Conservation (phyloP, 2,797 vertebrate genomes). For the Austrolebias charrua region DNA sequence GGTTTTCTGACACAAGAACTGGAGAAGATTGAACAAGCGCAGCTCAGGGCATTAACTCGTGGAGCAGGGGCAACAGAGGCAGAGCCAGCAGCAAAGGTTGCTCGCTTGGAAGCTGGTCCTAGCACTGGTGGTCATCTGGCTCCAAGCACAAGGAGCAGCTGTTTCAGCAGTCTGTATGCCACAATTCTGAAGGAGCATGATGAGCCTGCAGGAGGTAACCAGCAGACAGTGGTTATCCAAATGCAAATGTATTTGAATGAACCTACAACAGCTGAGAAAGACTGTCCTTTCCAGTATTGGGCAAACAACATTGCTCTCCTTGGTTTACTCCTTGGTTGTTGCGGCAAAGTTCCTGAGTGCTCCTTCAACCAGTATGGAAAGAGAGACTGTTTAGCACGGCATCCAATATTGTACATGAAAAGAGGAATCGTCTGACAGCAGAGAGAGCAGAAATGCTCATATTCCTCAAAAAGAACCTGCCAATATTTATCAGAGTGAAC, state of each 20-base stretch:
- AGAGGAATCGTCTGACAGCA: constrained; percentile 2
- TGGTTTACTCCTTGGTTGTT: constrained; percentile 9
- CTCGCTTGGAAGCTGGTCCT: too few relatives aligned
- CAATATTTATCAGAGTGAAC: too few relatives aligned
- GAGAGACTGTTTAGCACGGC: not conserved
- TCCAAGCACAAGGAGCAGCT: not conserved
- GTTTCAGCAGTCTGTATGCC: constrained; percentile 1
- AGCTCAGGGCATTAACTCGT: not conserved
- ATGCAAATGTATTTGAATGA: constrained; percentile 2
- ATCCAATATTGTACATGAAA: not conserved
- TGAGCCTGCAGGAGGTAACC: not conserved
- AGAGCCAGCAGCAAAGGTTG: not conserved
- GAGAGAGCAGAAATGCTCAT: constrained; percentile 1
- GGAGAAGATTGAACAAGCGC: not conserved
- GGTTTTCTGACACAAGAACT: not conserved
- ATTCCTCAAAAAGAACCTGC: constrained; percentile 2
- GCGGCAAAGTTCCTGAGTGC: too few relatives aligned
- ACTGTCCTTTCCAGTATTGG: constrained; percentile 6
- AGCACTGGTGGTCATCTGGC: too few relatives aligned
- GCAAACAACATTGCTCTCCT: constrained; percentile 4
- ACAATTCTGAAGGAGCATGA: not conserved
- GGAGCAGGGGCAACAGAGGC: not conserved
- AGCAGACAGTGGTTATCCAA: not conserved
- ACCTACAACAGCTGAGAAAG: not conserved
- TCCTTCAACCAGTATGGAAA: not conserved